Conservation (phyloP, 2,888 invertebrate species). For the Tetheella fluctuosa region DNA sequence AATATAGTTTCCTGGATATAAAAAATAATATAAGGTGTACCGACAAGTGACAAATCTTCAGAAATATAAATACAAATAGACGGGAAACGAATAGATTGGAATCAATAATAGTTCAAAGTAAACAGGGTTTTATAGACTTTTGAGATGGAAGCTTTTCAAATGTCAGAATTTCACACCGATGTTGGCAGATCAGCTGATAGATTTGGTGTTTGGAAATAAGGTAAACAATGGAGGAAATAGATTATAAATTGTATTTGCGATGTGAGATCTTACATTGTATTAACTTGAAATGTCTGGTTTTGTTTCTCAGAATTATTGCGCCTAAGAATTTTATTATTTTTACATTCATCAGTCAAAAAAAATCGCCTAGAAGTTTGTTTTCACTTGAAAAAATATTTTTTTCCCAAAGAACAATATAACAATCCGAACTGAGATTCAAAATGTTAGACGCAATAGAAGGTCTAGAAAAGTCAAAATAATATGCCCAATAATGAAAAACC, state of each 20-base stretch:
- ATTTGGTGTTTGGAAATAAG: not conserved
- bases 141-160: not conserved
- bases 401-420: not conserved
- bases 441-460: not conserved
- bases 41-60: not conserved
- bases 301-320: not conserved
- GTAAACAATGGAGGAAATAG: conserved; percentile 3
- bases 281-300: not conserved
- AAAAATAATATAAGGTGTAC: too few species aligned
- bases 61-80: not conserved
- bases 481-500: not conserved
- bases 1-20: too few species aligned
- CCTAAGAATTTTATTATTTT: too few species aligned
- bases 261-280: not conserved
- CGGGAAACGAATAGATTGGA: not conserved
- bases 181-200: conserved; percentile 8
- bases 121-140: not conserved
- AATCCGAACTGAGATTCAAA: not conserved
- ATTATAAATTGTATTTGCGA: conserved; percentile 1
- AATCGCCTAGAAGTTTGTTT: too few species aligned
- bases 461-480: not conserved
- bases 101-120: conserved; percentile 5
- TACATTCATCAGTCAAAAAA: too few species aligned
- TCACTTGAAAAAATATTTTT: not conserved
- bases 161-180: not conserved